Evolutionary conservation across 37 sponge, comb jelly and placozoan genomes (phyloP).

Genomic region (Axinella damicornis): DNA sequence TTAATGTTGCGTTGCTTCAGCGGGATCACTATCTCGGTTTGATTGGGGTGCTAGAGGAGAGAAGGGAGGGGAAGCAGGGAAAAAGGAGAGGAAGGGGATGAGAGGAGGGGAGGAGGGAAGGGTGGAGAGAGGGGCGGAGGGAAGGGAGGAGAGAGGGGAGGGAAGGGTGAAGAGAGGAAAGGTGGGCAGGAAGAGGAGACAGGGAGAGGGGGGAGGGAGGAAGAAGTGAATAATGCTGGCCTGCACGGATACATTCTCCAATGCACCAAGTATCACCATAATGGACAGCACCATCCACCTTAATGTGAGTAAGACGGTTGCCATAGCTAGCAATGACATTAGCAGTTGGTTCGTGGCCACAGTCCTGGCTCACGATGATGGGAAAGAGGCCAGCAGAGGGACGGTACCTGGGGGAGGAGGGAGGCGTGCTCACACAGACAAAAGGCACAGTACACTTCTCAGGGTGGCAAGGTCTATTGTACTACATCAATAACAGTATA

Average conservation of each 20-base stretch:
- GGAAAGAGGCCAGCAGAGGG: constrained; percentile 73
- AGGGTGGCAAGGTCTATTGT: too few species aligned
- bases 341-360: constrained; percentile 79
- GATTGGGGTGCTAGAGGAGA: constrained; percentile 80
- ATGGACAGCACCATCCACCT: constrained; percentile 35
- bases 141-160: not conserved
- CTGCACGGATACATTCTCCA: too few species aligned
- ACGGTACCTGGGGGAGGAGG: constrained; percentile 21
- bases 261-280: not conserved
- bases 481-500: too few species aligned
- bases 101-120: not conserved
- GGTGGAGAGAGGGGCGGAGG: not conserved
- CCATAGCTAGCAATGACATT: constrained; percentile 63
- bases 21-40: constrained; percentile 43
- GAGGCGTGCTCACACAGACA: not conserved
- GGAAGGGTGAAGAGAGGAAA: not conserved
- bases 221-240: too few species aligned
- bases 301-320: constrained; percentile 66
- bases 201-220: too few species aligned
- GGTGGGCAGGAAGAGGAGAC: not conserved
- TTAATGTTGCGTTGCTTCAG: constrained; percentile 25
- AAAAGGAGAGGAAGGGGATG: not conserved
- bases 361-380: constrained; percentile 93
- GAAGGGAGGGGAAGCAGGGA: not conserved
- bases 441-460: too few species aligned